These are phyloP conservation scores for Enteromius mattozi DNA, from an alignment of 2,797 vertebrate species.

Conservation along the genomic window DNA sequence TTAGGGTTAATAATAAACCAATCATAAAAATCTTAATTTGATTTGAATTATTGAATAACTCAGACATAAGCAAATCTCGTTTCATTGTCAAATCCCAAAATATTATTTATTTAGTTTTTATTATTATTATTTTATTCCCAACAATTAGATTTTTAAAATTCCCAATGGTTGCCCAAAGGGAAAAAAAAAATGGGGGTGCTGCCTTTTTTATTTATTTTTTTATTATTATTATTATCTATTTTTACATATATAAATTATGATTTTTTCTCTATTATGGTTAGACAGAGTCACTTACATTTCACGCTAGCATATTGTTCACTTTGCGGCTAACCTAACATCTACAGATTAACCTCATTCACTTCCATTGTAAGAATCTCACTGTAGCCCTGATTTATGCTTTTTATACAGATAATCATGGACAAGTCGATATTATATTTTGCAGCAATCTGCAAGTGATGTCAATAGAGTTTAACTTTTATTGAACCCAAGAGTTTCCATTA, in stretches of 20 bases:
- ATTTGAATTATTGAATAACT: no score
- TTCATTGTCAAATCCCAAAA: no score
- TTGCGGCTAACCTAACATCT: background rate
- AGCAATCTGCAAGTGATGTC: background rate
- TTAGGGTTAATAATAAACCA: no score
- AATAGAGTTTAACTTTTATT: slow-evolving; percentile 4
- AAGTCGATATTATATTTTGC: background rate
- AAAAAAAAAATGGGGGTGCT: no score
- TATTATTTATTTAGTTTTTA: no score
- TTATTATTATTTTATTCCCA: no score
- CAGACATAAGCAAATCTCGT: no score
- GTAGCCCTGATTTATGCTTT: background rate
- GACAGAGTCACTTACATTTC: background rate
- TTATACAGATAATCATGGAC: background rate
- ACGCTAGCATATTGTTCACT: background rate
- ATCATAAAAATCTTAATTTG: no score
- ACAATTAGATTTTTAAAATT: no score
- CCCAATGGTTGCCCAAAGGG: no score
- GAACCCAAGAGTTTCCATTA: background rate
- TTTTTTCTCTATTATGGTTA: background rate
- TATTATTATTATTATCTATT: background rate
- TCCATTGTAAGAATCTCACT: background rate
- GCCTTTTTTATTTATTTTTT: background rate
- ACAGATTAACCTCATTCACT: background rate
- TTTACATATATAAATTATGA: background rate